Base-by-base conservation (phyloP, 1,140 invertebrate genomes). In the Vanessa tameamea region DNA sequence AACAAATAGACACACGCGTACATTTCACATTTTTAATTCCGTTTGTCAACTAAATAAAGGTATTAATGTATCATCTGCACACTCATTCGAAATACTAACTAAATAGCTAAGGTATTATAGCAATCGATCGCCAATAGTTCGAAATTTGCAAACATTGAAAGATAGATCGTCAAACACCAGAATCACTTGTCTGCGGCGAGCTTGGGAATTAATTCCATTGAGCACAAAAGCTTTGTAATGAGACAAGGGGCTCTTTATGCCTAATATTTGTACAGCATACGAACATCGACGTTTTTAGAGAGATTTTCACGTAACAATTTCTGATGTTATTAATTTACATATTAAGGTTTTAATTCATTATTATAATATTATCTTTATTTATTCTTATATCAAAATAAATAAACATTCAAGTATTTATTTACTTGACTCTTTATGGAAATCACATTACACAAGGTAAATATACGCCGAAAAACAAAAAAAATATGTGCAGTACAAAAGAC, bases 161-260 rank as follows among this genome's bases (percentile, higher is more conserved):
- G 69, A 75, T 53, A 79, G 67, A 68, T 72, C 59, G 53, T 70
- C 66, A 66, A 80, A 80, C 73, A 80, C 65, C 16, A 65, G 72
- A 72, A 72, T 74, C 74, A 64, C 51, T 76, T 75, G 84, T 87
- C 87, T 88, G 85, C 83, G 82, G 80, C 77, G 75, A 78, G 75
- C 78, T 80, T 65, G 73, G 78, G 79, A 88, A 88, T 89, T 89
- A 89, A 89, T 87, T 87, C 86, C 79, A 81, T 88, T 83, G 81
- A 80, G 73, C 82, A 77, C 78, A 80, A 71, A 77, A 75, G 65
- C 71, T 77, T 71, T 80, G 76, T 83, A 85, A 87, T 86, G 81
- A 86, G 79, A 81, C 76, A 70, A 63, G 55, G 51, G 69, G 75
- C 59, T 76, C 63, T 67, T 47, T 57, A 53, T 63, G 4, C 5